Evolutionary conservation across 2,888 invertebrate genomes (phyloP), one percentile per base, ranked within the genome.

Genomic region (Sisyra terminalis): DNA sequence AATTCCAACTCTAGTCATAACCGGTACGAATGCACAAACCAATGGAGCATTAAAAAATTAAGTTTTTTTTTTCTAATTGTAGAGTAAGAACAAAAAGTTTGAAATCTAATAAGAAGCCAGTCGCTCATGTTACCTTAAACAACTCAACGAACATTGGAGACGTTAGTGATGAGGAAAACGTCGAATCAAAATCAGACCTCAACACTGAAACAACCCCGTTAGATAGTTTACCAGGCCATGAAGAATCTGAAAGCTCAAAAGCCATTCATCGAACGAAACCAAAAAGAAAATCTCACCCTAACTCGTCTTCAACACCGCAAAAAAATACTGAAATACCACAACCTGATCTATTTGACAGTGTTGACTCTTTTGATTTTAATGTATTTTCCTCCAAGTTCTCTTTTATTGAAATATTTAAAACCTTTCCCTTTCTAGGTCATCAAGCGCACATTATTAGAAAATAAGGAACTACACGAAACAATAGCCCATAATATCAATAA

Each of bases 401-500:
- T n/a, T 11, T n/a, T n/a, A n/a, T n/a, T n/a, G n/a, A 14, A 11
- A 3, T 34, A 14, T 34, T 17, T 13, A 4, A 16, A 39, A 24
- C n/a, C 35, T n/a, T 43, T 41, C 36, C 38, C 36, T 43, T 50
- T 53, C 44, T 46, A 65, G 65, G 54, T 64, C 31, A 50, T 68
- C 41, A 60, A 64, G 13, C 63, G 65, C 51, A 64, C 65, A 42
- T 52, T 71, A 6, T 50, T 70, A 40, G 62, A 65, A 49, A 64
- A 65, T 48, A 60, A 56, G 9, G 66, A 73, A 58, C 55, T 71
- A 36, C 68, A 67, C 50, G 64, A 67, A 50, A 64, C 65, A 50
- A 60, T 71, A 39, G 69, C 70, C 14, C 64, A 68, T 45, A 69
- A 66, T 50, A 71, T 71, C 40, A 71, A 70, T 48, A 65, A 58